Evolutionary conservation across 2,888 invertebrate species (phyloP), one percentile per base, ranked within the genome.

Genomic region (Tridacna crocea): DNA sequence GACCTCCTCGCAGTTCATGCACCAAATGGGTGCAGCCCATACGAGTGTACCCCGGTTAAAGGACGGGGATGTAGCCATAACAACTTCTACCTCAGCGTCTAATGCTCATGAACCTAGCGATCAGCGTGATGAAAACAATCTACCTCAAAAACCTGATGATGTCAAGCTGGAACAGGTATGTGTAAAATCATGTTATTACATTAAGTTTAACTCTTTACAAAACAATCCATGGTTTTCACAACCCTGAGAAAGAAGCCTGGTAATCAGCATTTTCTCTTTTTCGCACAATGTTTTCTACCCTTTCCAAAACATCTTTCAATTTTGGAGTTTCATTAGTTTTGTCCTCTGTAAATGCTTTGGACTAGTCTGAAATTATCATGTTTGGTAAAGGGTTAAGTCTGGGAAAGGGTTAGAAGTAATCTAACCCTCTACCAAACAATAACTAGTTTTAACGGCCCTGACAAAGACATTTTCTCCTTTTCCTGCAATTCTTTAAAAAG

Each of bases 81-180:
- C 87, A 80, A 88, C 87, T 75, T 87, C 88, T 79, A 78, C 86
- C 74, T 82, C 84, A 46, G 74, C 66, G 36, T 79, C 46, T 27
- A 82, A 73, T 61, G 80, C 83, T 77, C 83, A 77, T 80, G 79
- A 75, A 75, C 77, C 60, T 65, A 79, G 73, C 58, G 79, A 79
- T 51, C 77, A 79, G 58, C 77, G 74, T 51, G 79, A 77, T 70
- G 80, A 83, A 63, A 81, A 51, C 75, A 75, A 82, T 47, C 77
- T 88, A 72, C 88, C 90, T 77, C 83, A 77, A 6, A 75, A 63
- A 48, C n/a, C 60, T 22, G 76, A 77, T 11, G 76, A 84, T n/a
- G 84, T 92, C 27, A 91, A 92, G 79, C 82, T 91, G 66, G 92
- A 92, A 80, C 92, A 92, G 87, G 91, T 92, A 72, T 17, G 72